These are phyloP conservation scores for Corythaixoides concolor DNA, from an alignment of 2,113 vertebrate genomes.

Conservation along the genomic window DNA sequence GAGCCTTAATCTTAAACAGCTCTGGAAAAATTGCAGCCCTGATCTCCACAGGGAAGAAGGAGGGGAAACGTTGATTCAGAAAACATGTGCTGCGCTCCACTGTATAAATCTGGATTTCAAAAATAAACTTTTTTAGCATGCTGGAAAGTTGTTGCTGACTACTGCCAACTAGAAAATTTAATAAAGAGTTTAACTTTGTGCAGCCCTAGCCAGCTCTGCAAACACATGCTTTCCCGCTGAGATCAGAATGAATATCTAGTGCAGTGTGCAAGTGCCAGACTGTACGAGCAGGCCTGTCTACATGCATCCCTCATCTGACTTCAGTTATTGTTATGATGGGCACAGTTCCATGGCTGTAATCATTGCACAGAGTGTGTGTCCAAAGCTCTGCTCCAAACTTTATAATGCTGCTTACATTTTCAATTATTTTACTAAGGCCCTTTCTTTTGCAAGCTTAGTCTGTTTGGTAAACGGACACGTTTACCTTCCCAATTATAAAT, in stretches of 20 bases:
- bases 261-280: slow-evolving; percentile 31
- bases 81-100: slow-evolving; percentile 47
- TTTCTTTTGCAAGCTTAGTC: not conserved
- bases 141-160: slow-evolving; percentile 53
- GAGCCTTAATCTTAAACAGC: slow-evolving; percentile 27
- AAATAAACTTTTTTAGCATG: slow-evolving; percentile 48
- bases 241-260: slow-evolving; percentile 25
- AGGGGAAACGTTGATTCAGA: slow-evolving; percentile 42
- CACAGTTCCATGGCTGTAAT: slow-evolving; percentile 10
- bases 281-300: slow-evolving; percentile 5
- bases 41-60: slow-evolving; percentile 28
- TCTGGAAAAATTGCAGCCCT: slow-evolving; percentile 42
- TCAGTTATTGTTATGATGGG: slow-evolving; percentile 48
- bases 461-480: not conserved
- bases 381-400: slow-evolving; percentile 23
- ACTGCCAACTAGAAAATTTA: slow-evolving; percentile 53
- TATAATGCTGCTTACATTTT: not conserved
- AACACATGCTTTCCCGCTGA: slow-evolving; percentile 61
- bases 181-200: slow-evolving; percentile 54
- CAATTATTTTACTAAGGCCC: not conserved
- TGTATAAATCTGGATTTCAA: slow-evolving; percentile 63
- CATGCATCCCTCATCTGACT: slow-evolving; percentile 28
- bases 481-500: not conserved
- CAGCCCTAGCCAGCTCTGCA: slow-evolving; percentile 46
- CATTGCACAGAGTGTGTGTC: not conserved